phyloP scores from a whole-genome alignment of 2,113 vertebrate genomes.

The Plectropomus leopardus region DNA sequence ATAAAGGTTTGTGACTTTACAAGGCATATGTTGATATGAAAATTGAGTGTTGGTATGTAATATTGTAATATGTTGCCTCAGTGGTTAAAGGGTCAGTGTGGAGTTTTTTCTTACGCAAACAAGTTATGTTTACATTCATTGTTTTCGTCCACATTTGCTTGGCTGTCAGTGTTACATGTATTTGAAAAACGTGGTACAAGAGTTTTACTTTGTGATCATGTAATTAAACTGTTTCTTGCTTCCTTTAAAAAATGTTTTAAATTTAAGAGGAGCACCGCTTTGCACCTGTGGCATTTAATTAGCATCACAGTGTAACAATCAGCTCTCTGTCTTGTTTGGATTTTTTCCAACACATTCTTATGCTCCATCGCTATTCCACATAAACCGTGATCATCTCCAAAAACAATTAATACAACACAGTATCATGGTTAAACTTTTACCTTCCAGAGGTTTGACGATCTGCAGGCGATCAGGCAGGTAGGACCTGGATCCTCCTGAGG shows the following conservation, averaged over 20 bases:
- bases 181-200: neutral
- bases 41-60: neutral
- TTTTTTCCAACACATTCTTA: neutral
- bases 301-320: neutral
- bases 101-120: neutral
- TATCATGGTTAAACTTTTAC: constrained; percentile 65
- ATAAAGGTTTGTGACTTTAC: neutral
- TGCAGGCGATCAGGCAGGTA: constrained; percentile 90
- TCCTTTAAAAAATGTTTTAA: neutral
- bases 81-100: neutral
- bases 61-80: neutral
- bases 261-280: neutral
- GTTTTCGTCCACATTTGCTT: neutral
- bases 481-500: constrained; percentile 86
- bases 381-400: neutral
- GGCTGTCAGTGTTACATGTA: neutral
- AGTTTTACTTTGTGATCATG: too few species aligned
- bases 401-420: neutral
- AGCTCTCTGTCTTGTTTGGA: neutral
- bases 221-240: neutral
- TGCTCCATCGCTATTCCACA: too few species aligned
- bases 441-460: constrained; percentile 92
- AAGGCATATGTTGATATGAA: neutral
- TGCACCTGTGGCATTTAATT: neutral
- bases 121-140: neutral